Base-by-base conservation (phyloP, 2,797 vertebrate species). In the Dallia pectoralis region DNA sequence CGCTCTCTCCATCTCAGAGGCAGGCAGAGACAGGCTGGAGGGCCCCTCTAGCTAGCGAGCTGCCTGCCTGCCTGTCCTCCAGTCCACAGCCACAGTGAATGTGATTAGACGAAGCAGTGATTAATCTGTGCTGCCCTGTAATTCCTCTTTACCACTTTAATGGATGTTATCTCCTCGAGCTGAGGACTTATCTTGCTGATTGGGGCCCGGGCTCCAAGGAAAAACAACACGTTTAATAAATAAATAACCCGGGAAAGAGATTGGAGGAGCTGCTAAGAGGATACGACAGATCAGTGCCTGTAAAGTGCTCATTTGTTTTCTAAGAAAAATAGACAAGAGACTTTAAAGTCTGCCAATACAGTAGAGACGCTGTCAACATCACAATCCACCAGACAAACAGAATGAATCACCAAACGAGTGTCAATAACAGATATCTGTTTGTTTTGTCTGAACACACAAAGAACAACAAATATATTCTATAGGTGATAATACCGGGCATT, bases 71-170 rank as follows among this genome's bases (percentile, higher is more conserved):
- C 81, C 74, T 47, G 53, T 22, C 53, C 53, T 56, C 53, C 53
- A 7, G 53, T 56, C 22, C 53, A 56, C 79, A 77, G 86, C 89
- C 89, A 77, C 84, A 75, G 81, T 81, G 88, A 91, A 91, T 89
- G 87, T 81, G 91, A 91, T 93, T 92, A 91, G 90, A 69, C 82
- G 80, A 81, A 88, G 87, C 83, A 86, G 89, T 91, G 90, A 93
- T 92, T 93, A 91, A 93, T 93, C 91, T 90, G 87, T 75, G 84
- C 89, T 88, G 89, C 88, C 91, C 90, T 86, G 85, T 91, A 91
- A 93, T 91, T 92, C 92, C 90, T 92, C 90, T 88, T 92, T 89
- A 92, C 89, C 90, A 89, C 88, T 91, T 89, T 91, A 93, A 91
- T 92, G 90, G 92, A 91, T 91, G 90, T 91, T 93, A 93, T 93